Conservation (phyloP, 2,113 vertebrate species). For the Sander vitreus region DNA sequence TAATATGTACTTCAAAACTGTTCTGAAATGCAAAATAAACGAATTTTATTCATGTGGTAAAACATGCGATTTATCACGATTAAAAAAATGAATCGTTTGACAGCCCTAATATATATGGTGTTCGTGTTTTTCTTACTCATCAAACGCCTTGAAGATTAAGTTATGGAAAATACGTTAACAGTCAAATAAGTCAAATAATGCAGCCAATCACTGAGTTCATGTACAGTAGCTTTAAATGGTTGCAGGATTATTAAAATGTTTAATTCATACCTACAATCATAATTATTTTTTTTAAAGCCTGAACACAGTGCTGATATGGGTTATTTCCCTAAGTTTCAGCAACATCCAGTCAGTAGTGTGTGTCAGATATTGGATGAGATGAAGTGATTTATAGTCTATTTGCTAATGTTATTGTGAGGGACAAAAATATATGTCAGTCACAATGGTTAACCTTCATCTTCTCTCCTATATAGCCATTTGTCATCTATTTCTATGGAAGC, state of each 20-base stretch:
- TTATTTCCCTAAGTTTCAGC: constrained; percentile 8
- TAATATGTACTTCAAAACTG: too few species aligned
- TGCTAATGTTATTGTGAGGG: constrained; percentile 15
- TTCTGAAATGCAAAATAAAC: too few species aligned
- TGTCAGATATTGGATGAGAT: constrained; percentile 9
- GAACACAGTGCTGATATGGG: background rate
- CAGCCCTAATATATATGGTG: too few species aligned
- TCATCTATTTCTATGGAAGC: background rate
- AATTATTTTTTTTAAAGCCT: constrained; percentile 9
- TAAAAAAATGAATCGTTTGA: too few species aligned
- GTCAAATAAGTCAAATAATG: too few species aligned
- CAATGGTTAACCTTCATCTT: constrained; percentile 1
- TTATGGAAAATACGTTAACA: too few species aligned
- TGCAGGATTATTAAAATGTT: constrained; percentile 25
- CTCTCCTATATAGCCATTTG: background rate
- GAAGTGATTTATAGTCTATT: background rate
- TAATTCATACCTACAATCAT: constrained; percentile 10
- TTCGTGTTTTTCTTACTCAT: background rate
- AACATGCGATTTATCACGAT: too few species aligned
- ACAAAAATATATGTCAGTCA: constrained; percentile 8
- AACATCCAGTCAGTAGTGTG: constrained; percentile 27
- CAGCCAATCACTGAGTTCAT: background rate
- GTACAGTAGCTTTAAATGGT: background rate
- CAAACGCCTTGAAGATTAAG: background rate
- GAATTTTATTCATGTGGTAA: too few species aligned